Base-by-base conservation (phyloP, 2,797 vertebrate species). In the Trachops cirrhosus region DNA sequence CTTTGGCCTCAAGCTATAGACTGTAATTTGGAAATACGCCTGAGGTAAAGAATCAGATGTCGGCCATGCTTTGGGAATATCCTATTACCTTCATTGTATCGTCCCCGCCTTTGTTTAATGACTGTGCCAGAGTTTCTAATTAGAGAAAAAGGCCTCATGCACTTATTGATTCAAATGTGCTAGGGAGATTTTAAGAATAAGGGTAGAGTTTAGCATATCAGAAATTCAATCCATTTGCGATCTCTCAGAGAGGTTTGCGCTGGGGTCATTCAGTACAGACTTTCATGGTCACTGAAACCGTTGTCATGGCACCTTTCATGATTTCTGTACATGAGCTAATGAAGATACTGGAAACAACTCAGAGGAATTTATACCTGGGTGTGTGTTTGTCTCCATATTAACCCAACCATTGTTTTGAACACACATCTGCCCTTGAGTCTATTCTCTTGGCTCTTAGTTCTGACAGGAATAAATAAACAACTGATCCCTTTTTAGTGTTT, bases 161-260 rank as follows among this genome's bases (percentile, higher is more conserved):
- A 77, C 92, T 91, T 96, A 96, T 95, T 86, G 90, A 95, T 96
- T 97, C 86, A 95, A 93, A 93, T 95, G 83, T 78, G 19, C 94
- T 62, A 94, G 93, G 93, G 95, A 97, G 91, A 89, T 59, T 89
- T 96, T 73, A 77, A 96, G 96, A 94, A 62, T 91, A 95, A 94
- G 86, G 68, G 86, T 94, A 90, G 77, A 95, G 95, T 96, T 96
- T 82, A 97, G 87, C 80, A 71, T 96, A 93, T 95, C 94, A 93
- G 97, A 97, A 97, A 97, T 95, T 83, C 88, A 96, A 93, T 95
- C 97, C 91, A 86, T 96, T 71, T 94, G 94, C 93, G 88, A 95
- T 74, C 93, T 95, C 95, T 92, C 94, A 59, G 83, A 95, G 92
- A 93, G 91, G 73, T 84, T 95, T 95, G 90, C 92, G 75, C 67